Conservation (phyloP, 2,888 invertebrate species). For the Cyclophora punctaria region DNA sequence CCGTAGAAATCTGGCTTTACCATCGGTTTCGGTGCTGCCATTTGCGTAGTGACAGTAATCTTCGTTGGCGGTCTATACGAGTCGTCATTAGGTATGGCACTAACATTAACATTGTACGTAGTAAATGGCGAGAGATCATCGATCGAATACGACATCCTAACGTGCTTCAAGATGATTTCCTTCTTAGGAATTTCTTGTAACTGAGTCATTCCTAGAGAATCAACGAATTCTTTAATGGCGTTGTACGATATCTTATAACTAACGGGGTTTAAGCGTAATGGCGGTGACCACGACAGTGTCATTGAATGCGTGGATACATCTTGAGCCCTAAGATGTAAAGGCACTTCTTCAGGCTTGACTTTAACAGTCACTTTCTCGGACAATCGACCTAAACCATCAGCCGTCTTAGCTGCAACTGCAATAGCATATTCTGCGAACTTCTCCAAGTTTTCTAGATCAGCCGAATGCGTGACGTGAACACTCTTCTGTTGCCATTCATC, state of each 20-base stretch:
- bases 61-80: slow-evolving; percentile 92
- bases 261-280: slow-evolving; percentile 90
- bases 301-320: slow-evolving; percentile 95
- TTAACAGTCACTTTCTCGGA: slow-evolving; percentile 93
- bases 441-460: slow-evolving; percentile 91
- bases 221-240: slow-evolving; percentile 94
- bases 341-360: slow-evolving; percentile 95
- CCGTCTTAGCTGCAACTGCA: slow-evolving; percentile 90
- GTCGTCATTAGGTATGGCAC: slow-evolving; percentile 89
- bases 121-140: slow-evolving; percentile 94
- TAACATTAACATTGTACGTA: slow-evolving; percentile 94
- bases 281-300: slow-evolving; percentile 93
- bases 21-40: slow-evolving; percentile 97
- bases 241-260: slow-evolving; percentile 94
- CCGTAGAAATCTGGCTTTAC: slow-evolving; percentile 96
- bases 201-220: slow-evolving; percentile 94
- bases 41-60: slow-evolving; percentile 95
- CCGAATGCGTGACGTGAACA: slow-evolving; percentile 90
- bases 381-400: slow-evolving; percentile 86
- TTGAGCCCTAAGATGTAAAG: slow-evolving; percentile 89
- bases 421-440: slow-evolving; percentile 94
- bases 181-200: slow-evolving; percentile 85
- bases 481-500: slow-evolving; percentile 93
- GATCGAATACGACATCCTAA: slow-evolving; percentile 83
- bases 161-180: slow-evolving; percentile 82